These are phyloP conservation scores for Solea solea DNA, from an alignment of 2,113 vertebrate species.

Conservation along the genomic window DNA sequence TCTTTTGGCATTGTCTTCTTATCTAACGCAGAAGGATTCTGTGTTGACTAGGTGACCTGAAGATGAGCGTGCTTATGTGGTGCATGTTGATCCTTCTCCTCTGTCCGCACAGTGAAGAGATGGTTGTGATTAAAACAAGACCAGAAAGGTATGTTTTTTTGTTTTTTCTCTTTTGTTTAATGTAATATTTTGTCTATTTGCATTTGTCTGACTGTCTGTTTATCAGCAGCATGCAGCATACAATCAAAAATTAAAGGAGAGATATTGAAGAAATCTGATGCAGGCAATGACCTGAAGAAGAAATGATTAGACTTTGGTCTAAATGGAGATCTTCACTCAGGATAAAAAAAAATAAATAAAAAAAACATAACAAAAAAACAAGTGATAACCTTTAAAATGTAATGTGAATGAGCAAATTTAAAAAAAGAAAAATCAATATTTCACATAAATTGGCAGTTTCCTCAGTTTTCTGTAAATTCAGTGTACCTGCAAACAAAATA, in stretches of 20 bases:
- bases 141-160: conserved; percentile 61
- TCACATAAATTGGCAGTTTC: background rate
- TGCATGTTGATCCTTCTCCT: conserved; percentile 67
- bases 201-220: background rate
- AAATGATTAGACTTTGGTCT: too few relatives aligned
- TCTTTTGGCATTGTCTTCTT: background rate
- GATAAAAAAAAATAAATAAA: too few relatives aligned
- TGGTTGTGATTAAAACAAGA: conserved; percentile 48
- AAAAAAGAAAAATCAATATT: background rate
- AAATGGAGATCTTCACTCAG: too few relatives aligned
- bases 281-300: too few relatives aligned
- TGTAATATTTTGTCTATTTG: too few relatives aligned
- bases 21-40: background rate
- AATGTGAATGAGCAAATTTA: background rate
- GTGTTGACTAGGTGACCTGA: conserved; percentile 27
- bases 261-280: too few relatives aligned
- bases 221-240: too few relatives aligned
- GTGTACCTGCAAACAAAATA: background rate
- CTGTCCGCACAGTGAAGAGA: conserved; percentile 54
- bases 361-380: too few relatives aligned
- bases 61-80: conserved; percentile 61
- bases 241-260: too few relatives aligned
- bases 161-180: background rate
- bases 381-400: background rate
- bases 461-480: background rate